Conservation (phyloP, 2,888 invertebrate species). For the Andrena camellia region DNA sequence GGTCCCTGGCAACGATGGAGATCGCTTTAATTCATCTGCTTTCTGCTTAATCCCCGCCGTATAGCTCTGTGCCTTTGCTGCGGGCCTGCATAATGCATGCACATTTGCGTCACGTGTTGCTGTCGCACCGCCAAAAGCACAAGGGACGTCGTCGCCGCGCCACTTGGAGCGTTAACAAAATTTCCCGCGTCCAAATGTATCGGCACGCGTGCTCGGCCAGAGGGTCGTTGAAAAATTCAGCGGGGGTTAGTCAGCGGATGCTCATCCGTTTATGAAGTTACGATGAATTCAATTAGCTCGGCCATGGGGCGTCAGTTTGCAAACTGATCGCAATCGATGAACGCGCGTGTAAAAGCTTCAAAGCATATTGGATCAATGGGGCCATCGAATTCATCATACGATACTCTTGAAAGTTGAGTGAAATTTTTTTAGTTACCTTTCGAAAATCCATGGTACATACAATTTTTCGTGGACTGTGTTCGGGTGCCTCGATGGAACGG, state of each 20-base stretch:
- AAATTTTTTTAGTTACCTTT: neutral
- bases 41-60: conserved; percentile 18
- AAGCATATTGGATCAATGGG: neutral
- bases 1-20: conserved; percentile 1
- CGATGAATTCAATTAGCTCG: neutral
- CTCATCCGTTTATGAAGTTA: neutral
- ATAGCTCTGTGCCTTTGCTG: neutral
- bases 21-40: conserved; percentile 34
- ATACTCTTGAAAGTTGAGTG: neutral
- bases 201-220: neutral
- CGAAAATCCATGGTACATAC: neutral
- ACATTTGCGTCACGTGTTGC: conserved; percentile 7
- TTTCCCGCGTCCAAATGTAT: conserved; percentile 2
- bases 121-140: neutral
- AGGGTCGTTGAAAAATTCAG: neutral
- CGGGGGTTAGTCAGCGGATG: neutral
- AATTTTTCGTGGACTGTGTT: neutral
- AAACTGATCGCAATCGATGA: neutral
- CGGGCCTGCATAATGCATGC: conserved; percentile 24
- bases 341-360: neutral
- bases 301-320: neutral
- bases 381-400: neutral
- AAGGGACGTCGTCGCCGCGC: neutral
- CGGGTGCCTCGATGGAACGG: too few relatives aligned
- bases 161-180: conserved; percentile 11